Evolutionary conservation across 2,888 invertebrate genomes (phyloP).

Genomic region (Eupsilia transversa): DNA sequence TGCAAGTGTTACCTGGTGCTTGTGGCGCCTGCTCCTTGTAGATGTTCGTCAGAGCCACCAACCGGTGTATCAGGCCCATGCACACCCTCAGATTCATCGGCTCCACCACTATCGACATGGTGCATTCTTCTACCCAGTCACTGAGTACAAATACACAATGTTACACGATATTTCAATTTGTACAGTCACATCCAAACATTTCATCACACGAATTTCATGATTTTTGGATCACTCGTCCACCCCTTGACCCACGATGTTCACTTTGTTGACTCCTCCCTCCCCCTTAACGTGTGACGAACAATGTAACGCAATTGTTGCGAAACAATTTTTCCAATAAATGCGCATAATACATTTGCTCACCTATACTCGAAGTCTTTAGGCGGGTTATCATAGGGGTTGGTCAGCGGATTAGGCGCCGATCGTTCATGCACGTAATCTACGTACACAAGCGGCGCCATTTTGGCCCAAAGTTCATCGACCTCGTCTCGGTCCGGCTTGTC

Average conservation of each 20-base stretch:
- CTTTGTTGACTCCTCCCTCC: not conserved
- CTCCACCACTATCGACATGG: not conserved
- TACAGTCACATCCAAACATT: not conserved
- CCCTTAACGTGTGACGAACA: not conserved
- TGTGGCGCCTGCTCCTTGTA: not conserved
- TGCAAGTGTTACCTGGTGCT: conserved; percentile 7
- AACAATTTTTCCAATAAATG: not conserved
- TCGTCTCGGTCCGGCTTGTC: conserved; percentile 67
- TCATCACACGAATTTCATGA: not conserved
- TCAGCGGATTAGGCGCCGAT: conserved; percentile 69
- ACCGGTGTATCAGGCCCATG: conserved; percentile 9
- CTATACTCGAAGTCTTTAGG: conserved; percentile 84
- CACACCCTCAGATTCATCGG: not conserved
- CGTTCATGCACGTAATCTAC: conserved; percentile 80
- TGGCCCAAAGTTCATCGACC: conserved; percentile 74
- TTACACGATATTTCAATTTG: not conserved
- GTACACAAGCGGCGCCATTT: conserved; percentile 78
- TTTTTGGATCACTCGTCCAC: not conserved
- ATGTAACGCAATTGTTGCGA: not conserved
- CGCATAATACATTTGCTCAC: conserved; percentile 65
- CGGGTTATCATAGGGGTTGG: conserved; percentile 82
- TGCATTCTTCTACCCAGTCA: not conserved
- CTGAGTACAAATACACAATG: conserved; percentile 9
- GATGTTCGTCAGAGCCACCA: not conserved
- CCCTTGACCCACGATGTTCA: too few relatives aligned